Evolutionary conservation across 2,797 vertebrate genomes (phyloP).

Genomic region (Phoebastria nigripes): DNA sequence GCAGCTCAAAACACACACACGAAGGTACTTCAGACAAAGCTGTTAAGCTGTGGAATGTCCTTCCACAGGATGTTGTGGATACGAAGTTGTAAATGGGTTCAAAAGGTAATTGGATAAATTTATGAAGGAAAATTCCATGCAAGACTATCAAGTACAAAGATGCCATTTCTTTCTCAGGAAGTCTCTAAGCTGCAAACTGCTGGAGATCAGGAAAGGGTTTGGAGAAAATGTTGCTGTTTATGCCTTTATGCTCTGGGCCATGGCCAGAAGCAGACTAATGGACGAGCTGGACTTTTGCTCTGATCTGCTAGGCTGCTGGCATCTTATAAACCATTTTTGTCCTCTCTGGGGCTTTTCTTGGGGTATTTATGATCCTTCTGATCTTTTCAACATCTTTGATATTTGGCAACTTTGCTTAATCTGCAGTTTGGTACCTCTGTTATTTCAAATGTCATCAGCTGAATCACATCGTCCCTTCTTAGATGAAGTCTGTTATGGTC

Average conservation of each 20-base stretch:
- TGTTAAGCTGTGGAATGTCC: constrained; percentile 39
- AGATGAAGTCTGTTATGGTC: neutral
- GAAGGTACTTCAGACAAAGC: neutral
- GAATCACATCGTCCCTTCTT: neutral
- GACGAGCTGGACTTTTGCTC: fast-evolving
- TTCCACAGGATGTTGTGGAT: constrained; percentile 48
- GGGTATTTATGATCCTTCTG: neutral
- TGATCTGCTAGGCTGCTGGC: neutral
- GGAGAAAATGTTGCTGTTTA: neutral
- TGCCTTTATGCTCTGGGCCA: neutral
- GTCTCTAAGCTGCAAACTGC: neutral
- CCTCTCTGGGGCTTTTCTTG: neutral
- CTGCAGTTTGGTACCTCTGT: neutral
- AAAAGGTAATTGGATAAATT: constrained; percentile 14
- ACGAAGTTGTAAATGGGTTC: constrained; percentile 5
- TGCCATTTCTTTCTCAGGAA: neutral
- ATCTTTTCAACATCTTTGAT: neutral
- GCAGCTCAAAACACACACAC: neutral
- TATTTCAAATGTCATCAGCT: neutral
- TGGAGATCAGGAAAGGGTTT: neutral
- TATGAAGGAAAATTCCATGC: constrained; percentile 43
- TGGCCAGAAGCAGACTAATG: neutral
- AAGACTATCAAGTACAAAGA: neutral
- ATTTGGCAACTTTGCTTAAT: neutral
- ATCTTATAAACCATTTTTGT: neutral